Percentiles rank a stretch among this genome's conserved stretches.
Evolutionary conservation across 2,797 vertebrate genomes (phyloP).

Genomic region (Nannoperca obscura): DNA sequence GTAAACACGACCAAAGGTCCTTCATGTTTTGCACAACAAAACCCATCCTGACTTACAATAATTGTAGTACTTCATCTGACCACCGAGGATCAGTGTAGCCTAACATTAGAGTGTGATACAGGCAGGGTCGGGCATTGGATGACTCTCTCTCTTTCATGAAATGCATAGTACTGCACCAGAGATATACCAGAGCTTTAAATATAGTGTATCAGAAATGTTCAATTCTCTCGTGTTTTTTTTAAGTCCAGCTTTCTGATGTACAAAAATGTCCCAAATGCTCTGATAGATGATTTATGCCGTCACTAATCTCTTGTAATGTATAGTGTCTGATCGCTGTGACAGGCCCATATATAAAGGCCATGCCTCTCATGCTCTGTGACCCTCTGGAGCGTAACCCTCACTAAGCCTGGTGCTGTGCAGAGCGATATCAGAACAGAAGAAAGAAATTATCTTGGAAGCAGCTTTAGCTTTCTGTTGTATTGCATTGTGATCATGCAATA

Average conservation of each 20-base stretch:
- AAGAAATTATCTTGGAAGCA: constrained; percentile 20
- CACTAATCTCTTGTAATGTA: constrained; percentile 62
- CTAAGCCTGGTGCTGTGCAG: constrained; percentile 32
- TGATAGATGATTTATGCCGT: constrained; percentile 37
- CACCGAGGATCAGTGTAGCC: constrained; percentile 65
- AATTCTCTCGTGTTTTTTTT: not conserved
- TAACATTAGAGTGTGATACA: constrained; percentile 20
- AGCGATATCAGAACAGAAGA: constrained; percentile 26
- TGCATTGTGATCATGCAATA: not conserved
- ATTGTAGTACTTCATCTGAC: constrained; percentile 57
- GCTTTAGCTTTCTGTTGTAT: constrained; percentile 9
- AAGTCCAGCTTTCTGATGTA: not conserved
- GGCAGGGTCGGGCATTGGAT: not conserved
- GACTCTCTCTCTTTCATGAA: constrained; percentile 6
- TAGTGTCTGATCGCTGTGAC: constrained; percentile 36
- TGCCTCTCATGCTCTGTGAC: constrained; percentile 32
- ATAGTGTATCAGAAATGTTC: not conserved
- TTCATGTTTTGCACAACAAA: not conserved
- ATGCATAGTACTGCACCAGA: not conserved
- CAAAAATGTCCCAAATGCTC: constrained; percentile 18
- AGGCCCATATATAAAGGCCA: constrained; percentile 49
- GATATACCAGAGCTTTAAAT: not conserved
- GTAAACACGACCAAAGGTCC: not conserved
- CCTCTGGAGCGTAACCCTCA: constrained; percentile 5
- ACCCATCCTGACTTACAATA: not conserved